Base-by-base conservation (phyloP, 2,888 invertebrate genomes). In the Cordilura impudica region DNA sequence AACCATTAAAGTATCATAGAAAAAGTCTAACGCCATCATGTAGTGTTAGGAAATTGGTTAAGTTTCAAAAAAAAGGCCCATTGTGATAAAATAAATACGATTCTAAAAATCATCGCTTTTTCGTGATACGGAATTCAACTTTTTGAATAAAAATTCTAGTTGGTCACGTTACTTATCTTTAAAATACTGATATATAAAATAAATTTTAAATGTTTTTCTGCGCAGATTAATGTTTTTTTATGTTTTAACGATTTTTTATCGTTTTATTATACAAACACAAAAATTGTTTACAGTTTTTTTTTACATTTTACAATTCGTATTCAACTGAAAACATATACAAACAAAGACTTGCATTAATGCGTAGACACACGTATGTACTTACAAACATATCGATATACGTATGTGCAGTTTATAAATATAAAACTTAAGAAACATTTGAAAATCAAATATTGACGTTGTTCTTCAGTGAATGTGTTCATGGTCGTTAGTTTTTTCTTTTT, bases 381-480 rank as follows among this genome's bases (percentile, higher is more conserved):
- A 29, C 12, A 53, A 14, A 7, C 21, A 16, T 39, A n/a, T 39
- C 35, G n/a, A 1, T 18, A 18, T 56, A 14, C 18, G 35, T 8
- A 18, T 19, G 35, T 47, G 45, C 45, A 61, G 43, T 43, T 23
- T 43, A 12, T 8, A 63, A 61, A n/a, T n/a, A n/a, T n/a, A n/a
- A 63, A 63, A 18, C 49, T 63, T 63, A 47, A 63, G 49, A 49
- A 26, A 61, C 12, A 61, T 18, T 47, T 29, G n/a, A 18, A 47
- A 60, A 61, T 61, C 45, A 45, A 47, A 61, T 29, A 61, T 61
- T 47, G 26, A 61, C 49, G 49, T 26, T n/a, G 29, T 21, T 47
- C 47, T 45, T 26, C 1, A n/a, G 26, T 26, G 26, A 10, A 31
- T 39, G n/a, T 39, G 35, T 39, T 1, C 14, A n/a, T 39, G n/a